Evolutionary conservation across 2,797 vertebrate genomes (phyloP).

Genomic region (Pipistrellus pipistrellus): DNA sequence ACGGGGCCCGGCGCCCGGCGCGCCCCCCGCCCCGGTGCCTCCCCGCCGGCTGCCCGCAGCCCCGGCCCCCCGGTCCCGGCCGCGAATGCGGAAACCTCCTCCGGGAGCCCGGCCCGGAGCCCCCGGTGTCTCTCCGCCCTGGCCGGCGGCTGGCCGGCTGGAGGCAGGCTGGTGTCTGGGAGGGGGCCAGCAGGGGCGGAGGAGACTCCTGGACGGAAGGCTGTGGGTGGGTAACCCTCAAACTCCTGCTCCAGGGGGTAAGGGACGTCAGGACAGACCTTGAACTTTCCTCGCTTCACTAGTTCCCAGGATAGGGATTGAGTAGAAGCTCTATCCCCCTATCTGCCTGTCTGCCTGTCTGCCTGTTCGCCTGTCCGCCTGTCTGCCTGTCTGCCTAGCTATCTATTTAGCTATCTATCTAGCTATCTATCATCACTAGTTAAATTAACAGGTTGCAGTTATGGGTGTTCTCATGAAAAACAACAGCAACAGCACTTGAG

Average conservation of each 20-base stretch:
- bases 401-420: no score
- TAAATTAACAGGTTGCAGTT: slow-evolving; percentile 74
- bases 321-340: not conserved
- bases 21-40: not conserved
- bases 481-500: not conserved
- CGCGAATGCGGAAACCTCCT: not conserved
- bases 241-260: not conserved
- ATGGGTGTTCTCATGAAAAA: not conserved
- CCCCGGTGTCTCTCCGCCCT: not conserved
- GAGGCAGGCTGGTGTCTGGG: not conserved
- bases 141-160: not conserved
- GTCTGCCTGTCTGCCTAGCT: no score
- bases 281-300: slow-evolving; percentile 77
- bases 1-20: not conserved
- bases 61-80: accelerated
- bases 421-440: not conserved
- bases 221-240: not conserved
- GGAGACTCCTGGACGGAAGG: not conserved
- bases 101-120: no score
- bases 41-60: not conserved
- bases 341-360: no score
- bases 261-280: not conserved
- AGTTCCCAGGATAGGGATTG: not conserved
- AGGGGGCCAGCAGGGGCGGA: not conserved
- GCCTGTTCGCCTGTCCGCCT: accelerated